Evolutionary conservation across 2,113 vertebrate genomes (phyloP), one percentile per base, ranked within the genome.

Genomic region (Vulpes ferrilata): DNA sequence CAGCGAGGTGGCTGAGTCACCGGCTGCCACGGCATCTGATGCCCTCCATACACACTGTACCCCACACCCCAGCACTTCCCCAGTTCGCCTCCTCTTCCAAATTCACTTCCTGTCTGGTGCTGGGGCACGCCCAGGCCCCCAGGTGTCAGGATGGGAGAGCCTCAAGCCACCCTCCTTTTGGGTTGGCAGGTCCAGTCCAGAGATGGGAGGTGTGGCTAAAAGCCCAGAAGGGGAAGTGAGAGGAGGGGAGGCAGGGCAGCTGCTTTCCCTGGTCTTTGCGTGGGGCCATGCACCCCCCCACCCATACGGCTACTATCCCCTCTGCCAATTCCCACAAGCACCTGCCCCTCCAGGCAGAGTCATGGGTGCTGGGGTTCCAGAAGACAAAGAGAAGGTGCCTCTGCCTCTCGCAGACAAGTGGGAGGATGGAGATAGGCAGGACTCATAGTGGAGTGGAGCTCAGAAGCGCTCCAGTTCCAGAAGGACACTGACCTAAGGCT

Each of bases 221-320:
- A n/a, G 7, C 22, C 32, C 69, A 30, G 55, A 53, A 60, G 19
- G 30, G 16, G 51, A 16, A 22, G 82, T 5, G 2, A 0, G 3
- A 11, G 17, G 8, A 27, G 32, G 62, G 1, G 0, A n/a, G 0
- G 19, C 9, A 22, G 13, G 30, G 6, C 3, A 2, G 2, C n/a
- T 5, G 22, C 25, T 3, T 60, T 48, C 78, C 51, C 25, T 67
- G 57, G 20, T 59, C 60, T 65, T n/a, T 9, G 19, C 19, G 2
- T 25, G 9, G 38, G 35, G 13, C 8, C 7, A 25, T 13, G 57
- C 30, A 30, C 76, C 32, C 35, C 60, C 65, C 11, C 13, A 35
- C 60, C 65, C 11, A 13, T 19, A 7, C 10, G 0, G 19, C 7
- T 71, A 25, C 73, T 23, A 0, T 57, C n/a, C 20, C 27, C 32